These are phyloP conservation scores for Pedionomus torquatus DNA, from an alignment of 2,113 vertebrate species.

Conservation along the genomic window DNA sequence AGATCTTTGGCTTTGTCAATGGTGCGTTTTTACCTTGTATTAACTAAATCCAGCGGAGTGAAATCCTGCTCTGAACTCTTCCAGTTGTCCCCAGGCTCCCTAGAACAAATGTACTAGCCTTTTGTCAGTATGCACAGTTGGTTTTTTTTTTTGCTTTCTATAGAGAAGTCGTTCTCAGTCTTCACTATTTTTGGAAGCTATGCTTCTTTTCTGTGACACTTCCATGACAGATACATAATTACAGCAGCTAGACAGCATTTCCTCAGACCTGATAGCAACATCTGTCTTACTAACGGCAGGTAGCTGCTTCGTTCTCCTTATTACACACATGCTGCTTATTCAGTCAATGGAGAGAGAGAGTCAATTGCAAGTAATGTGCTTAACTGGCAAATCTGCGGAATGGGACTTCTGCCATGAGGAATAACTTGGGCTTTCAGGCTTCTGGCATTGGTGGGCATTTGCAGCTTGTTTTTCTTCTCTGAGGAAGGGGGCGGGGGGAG, in stretches of 20 bases:
- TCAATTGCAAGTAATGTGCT: conserved; percentile 7
- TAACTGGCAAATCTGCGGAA: conserved; percentile 30
- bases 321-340: background rate
- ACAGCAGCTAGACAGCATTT: background rate
- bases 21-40: background rate
- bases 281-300: background rate
- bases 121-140: background rate
- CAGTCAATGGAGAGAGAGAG: background rate
- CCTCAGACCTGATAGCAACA: background rate
- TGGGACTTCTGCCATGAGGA: conserved; percentile 50
- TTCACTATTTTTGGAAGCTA: background rate
- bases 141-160: background rate
- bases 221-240: background rate
- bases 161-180: background rate
- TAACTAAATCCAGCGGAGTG: background rate
- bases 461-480: conserved; percentile 54
- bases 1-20: background rate
- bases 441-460: conserved; percentile 36
- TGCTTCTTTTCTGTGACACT: background rate
- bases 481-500: background rate
- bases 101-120: background rate
- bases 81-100: background rate
- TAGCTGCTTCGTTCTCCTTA: background rate
- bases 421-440: conserved; percentile 53
- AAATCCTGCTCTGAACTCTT: background rate